Evolutionary conservation across 2,113 vertebrate species (phyloP).

Genomic region (Hippopotamus amphibius): DNA sequence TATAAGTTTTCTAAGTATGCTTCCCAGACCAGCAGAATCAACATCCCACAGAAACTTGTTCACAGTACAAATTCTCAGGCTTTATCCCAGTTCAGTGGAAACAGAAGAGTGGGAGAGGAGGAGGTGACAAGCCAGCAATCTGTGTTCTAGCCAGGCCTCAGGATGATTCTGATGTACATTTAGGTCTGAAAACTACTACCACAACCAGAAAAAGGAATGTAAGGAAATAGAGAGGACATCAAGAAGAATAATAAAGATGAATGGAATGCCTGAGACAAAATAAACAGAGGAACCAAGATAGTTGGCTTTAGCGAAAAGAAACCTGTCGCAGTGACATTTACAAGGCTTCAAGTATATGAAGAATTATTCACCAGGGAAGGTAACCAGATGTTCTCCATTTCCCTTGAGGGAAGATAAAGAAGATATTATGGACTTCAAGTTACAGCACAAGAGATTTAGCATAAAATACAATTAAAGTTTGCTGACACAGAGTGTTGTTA

Average conservation of each 20-base stretch:
- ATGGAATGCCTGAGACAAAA: slow-evolving; percentile 15
- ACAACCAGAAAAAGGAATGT: neutral
- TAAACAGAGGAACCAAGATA: slow-evolving; percentile 23
- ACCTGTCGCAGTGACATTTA: slow-evolving; percentile 23
- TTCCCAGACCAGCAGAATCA: neutral
- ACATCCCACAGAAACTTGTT: neutral
- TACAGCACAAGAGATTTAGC: slow-evolving; percentile 24
- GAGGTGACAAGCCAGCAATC: neutral
- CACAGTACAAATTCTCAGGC: neutral
- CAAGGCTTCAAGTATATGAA: slow-evolving; percentile 32
- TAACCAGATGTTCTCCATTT: slow-evolving; percentile 2
- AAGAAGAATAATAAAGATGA: slow-evolving; percentile 28
- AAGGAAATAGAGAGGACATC: neutral
- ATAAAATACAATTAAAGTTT: slow-evolving; percentile 59
- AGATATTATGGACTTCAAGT: neutral
- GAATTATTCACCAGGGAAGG: slow-evolving; percentile 24
- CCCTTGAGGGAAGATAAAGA: slow-evolving; percentile 3
- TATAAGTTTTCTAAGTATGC: neutral
- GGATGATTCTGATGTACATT: neutral
- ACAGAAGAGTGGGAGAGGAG: neutral
- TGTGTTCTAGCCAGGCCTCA: neutral
- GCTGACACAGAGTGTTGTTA: neutral
- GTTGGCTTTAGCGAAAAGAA: neutral
- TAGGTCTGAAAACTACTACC: neutral
- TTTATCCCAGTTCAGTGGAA: neutral